Evolutionary conservation across 92 coral and sea anemone species (phyloP).

Genomic region (Porites rus): DNA sequence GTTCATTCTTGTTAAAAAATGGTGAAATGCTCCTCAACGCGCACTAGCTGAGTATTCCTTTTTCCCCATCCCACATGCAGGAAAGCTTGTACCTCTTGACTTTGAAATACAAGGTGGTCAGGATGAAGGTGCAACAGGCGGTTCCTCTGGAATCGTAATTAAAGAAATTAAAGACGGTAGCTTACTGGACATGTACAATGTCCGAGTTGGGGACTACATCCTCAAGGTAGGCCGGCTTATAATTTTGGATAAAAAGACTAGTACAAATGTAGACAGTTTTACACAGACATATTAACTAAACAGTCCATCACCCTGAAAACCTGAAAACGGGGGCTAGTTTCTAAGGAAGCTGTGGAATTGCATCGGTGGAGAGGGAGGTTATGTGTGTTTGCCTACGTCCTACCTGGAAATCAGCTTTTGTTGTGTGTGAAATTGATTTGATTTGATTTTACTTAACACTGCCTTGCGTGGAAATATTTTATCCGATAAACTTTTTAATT

Average conservation of each 20-base stretch:
- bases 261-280: neutral
- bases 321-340: too few species aligned
- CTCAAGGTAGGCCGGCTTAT: conserved; percentile 14
- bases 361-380: too few species aligned
- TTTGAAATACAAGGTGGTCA: conserved; percentile 53
- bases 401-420: too few species aligned
- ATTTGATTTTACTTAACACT: too few species aligned
- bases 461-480: too few species aligned
- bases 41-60: neutral
- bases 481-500: too few species aligned
- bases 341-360: too few species aligned
- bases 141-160: conserved; percentile 53
- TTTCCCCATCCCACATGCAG: neutral
- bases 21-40: neutral
- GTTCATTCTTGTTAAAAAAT: neutral
- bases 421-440: too few species aligned
- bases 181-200: conserved; percentile 20
- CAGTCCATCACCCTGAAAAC: neutral
- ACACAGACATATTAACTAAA: neutral
- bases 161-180: conserved; percentile 48
- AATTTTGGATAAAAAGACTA: neutral
- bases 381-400: too few species aligned
- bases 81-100: conserved; percentile 39
- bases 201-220: conserved; percentile 47
- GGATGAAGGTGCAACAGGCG: conserved; percentile 32